A percentile compares a stretch with the other conserved stretches of the same genome.
Conservation (phyloP, 1,140 invertebrate genomes). For the Diuraphis noxia region DNA sequence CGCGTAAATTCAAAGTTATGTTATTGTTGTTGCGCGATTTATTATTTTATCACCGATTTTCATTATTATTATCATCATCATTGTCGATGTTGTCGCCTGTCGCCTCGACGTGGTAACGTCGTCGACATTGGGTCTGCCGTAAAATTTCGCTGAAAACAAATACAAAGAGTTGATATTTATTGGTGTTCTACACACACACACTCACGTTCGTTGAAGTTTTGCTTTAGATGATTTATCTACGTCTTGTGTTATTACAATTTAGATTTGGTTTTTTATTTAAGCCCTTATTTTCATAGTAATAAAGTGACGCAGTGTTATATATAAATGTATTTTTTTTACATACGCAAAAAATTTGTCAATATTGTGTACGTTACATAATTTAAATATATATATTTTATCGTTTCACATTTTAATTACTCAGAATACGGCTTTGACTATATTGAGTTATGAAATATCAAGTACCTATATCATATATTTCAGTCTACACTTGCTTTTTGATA, state of each 20-base stretch:
- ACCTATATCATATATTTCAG: background rate
- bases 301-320: background rate
- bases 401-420: background rate
- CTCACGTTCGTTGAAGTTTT: background rate
- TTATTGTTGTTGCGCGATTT: conserved; percentile 1
- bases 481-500: background rate
- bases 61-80: background rate
- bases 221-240: background rate
- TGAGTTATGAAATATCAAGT: background rate
- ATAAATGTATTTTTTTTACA: background rate
- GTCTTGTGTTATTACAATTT: background rate
- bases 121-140: background rate
- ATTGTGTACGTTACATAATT: background rate
- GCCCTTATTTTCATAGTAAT: background rate
- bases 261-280: background rate
- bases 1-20: background rate
- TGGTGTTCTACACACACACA: background rate
- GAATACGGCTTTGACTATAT: background rate
- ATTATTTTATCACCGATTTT: conserved; percentile 31
- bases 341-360: too few species aligned
- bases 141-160: conserved; percentile 20
- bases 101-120: background rate
- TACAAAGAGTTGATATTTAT: background rate
- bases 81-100: background rate
- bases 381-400: background rate